Conservation (phyloP, 2,888 invertebrate genomes). For the Hirtodrosophila trivittata region DNA sequence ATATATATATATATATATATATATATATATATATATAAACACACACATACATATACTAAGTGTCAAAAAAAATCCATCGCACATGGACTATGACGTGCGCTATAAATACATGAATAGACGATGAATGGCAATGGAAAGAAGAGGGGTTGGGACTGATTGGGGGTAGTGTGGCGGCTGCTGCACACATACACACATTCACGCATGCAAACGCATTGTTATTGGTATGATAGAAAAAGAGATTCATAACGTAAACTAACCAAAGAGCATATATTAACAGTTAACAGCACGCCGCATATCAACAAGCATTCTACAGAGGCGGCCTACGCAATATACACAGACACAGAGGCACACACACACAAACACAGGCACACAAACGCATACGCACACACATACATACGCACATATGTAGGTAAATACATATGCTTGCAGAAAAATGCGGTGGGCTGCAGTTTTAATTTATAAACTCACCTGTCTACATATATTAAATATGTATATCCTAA, state of each 20-base stretch:
- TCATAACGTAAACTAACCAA: constrained; percentile 33
- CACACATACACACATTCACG: constrained; percentile 20
- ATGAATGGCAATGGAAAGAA: constrained; percentile 28
- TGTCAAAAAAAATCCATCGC: constrained; percentile 58
- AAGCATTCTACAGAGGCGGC: no score
- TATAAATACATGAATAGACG: constrained; percentile 62
- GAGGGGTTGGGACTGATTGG: neutral
- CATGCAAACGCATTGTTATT: constrained; percentile 14
- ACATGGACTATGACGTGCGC: constrained; percentile 64
- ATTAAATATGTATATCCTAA: constrained; percentile 12
- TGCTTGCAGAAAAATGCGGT: constrained; percentile 51
- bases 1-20: constrained; percentile 6
- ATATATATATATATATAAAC: no score
- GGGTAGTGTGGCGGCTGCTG: constrained; percentile 19
- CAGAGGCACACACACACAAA: constrained; percentile 4
- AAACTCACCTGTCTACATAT: constrained; percentile 45
- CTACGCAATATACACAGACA: no score
- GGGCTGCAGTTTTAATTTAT: constrained; percentile 42
- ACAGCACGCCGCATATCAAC: constrained; percentile 45
- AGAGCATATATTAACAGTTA: constrained; percentile 35
- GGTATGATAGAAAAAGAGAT: constrained; percentile 17
- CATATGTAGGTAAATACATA: no score
- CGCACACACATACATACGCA: constrained; percentile 4
- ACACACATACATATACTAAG: no score
- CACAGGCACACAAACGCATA: neutral